Percentiles rank a stretch among this genome's conserved stretches.
phyloP scores from a whole-genome alignment of 2,797 vertebrate genomes.

The Sandelia bainsii region DNA sequence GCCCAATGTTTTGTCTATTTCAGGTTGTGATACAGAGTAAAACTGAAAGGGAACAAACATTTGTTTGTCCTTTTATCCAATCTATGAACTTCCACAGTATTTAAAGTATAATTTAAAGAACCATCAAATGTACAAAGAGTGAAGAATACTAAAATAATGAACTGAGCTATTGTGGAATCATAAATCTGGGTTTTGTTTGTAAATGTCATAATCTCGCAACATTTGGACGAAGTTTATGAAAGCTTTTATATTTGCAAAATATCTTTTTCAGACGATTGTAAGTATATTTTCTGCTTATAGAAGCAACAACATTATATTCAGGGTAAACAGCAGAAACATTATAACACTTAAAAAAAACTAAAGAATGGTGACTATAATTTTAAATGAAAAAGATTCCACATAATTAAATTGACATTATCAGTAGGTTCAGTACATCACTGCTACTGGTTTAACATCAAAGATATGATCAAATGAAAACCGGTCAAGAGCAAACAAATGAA shows the following conservation, averaged over 20 bases:
- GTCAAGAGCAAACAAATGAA: not conserved
- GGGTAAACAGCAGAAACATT: too few relatives aligned
- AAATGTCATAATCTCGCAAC: not conserved
- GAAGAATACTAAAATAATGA: not conserved
- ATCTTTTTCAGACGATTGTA: not conserved
- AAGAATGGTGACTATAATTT: not conserved
- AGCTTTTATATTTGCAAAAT: not conserved
- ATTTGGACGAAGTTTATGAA: not conserved
- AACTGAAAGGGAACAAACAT: slow-evolving; percentile 41
- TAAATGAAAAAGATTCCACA: not conserved
- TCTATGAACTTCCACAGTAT: slow-evolving; percentile 15
- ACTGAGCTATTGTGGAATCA: not conserved
- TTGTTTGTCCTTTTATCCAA: slow-evolving; percentile 29
- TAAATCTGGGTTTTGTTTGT: not conserved
- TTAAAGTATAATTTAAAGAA: slow-evolving; percentile 7
- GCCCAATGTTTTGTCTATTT: slow-evolving; percentile 71
- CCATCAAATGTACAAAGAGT: not conserved
- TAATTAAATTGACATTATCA: not conserved
- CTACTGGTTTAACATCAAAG: not conserved
- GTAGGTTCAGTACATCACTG: not conserved
- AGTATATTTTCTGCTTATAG: not conserved
- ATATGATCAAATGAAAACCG: not conserved
- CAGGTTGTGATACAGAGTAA: slow-evolving; percentile 63
- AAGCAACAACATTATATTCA: not conserved
- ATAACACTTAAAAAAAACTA: too few relatives aligned